Evolutionary conservation across 2,888 invertebrate genomes (phyloP).

Genomic region (Morpho helenor): DNA sequence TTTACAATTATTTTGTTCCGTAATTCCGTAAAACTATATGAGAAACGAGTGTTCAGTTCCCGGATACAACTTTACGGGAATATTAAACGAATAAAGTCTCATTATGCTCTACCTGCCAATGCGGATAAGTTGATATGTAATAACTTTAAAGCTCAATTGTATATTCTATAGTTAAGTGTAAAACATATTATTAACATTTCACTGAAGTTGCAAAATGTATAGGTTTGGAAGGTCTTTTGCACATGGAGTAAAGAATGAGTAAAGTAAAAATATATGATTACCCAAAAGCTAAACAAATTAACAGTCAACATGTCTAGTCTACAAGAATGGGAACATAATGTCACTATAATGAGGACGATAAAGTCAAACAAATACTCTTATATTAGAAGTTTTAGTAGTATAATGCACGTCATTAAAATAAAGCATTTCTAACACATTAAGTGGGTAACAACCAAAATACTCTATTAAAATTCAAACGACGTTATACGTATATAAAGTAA

Average conservation of each 20-base stretch:
- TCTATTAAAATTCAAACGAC: conserved; percentile 57
- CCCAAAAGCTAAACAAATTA: too few relatives aligned
- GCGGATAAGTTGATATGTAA: neutral
- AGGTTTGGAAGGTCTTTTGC: too few relatives aligned
- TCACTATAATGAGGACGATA: neutral
- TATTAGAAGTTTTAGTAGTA: neutral
- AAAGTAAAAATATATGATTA: too few relatives aligned
- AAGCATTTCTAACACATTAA: conserved; percentile 47
- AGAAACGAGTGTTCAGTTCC: neutral
- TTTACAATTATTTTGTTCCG: neutral
- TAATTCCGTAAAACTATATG: neutral
- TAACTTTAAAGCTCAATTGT: conserved; percentile 3
- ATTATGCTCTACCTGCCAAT: neutral
- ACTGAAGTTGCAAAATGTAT: too few relatives aligned
- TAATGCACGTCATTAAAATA: neutral
- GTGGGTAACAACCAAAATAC: conserved; percentile 44
- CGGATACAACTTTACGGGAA: neutral
- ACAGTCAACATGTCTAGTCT: too few relatives aligned
- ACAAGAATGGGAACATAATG: too few relatives aligned
- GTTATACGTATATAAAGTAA: conserved; percentile 48
- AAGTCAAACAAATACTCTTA: neutral
- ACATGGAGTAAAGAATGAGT: too few relatives aligned
- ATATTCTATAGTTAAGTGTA: neutral
- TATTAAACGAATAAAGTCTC: conserved; percentile 2
- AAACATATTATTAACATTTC: neutral